Percentiles rank a stretch among this genome's conserved stretches.
These are phyloP conservation scores for Catagonus wagneri DNA, from an alignment of 2,113 vertebrate genomes.

Conservation along the genomic window DNA sequence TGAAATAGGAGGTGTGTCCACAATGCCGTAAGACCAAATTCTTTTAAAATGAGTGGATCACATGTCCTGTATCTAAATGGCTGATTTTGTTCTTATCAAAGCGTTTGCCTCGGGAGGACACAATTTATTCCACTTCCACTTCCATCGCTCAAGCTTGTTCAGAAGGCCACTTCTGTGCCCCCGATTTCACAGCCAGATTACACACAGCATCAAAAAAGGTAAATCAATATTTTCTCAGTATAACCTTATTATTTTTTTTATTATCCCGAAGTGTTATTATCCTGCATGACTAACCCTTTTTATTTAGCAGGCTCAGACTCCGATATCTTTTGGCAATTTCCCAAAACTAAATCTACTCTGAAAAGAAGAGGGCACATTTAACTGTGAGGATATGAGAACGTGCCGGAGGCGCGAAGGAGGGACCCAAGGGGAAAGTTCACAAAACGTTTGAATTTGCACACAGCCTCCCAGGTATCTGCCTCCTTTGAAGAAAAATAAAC, in stretches of 20 bases:
- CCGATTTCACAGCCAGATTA: not conserved
- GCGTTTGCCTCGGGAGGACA: not conserved
- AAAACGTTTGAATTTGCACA: slow-evolving; percentile 18
- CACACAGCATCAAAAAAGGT: not conserved
- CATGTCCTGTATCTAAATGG: not conserved
- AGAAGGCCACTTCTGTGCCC: not conserved
- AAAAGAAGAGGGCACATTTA: slow-evolving; percentile 17
- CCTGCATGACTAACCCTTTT: slow-evolving; percentile 68
- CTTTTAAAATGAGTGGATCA: slow-evolving; percentile 6
- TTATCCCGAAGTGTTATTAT: slow-evolving; percentile 44
- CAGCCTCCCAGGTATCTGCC: not conserved
- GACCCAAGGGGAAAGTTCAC: not conserved
- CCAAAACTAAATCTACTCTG: slow-evolving; percentile 58
- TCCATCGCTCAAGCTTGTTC: not conserved
- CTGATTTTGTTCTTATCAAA: slow-evolving; percentile 1
- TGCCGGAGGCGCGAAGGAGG: not conserved
- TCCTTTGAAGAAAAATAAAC: slow-evolving; percentile 57
- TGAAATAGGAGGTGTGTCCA: not conserved
- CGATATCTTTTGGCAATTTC: slow-evolving; percentile 58
- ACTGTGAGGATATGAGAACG: not conserved
- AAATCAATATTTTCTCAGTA: slow-evolving; percentile 72
- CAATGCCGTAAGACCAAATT: not conserved
- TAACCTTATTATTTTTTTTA: slow-evolving; percentile 29
- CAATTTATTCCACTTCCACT: not conserved
- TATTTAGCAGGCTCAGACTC: slow-evolving; percentile 58